Conservation (phyloP, 2,888 invertebrate genomes). For the Choreutis nemorana region DNA sequence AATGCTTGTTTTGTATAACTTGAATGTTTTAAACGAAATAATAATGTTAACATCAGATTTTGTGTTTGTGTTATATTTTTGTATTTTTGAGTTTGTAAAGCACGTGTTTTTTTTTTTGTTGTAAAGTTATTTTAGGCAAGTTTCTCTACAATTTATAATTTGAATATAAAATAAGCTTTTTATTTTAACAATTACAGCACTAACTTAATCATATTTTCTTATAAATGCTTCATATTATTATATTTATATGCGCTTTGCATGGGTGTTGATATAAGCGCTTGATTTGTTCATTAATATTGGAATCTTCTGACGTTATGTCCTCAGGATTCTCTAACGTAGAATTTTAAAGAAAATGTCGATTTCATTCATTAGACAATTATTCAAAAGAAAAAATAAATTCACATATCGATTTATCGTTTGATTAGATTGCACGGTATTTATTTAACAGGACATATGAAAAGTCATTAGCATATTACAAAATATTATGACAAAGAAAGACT, state of each 20-base stretch:
- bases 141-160: not conserved
- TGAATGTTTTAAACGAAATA: too few relatives aligned
- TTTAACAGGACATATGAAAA: too few relatives aligned
- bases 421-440: too few relatives aligned
- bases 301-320: conserved; percentile 57
- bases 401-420: too few relatives aligned
- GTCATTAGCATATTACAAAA: too few relatives aligned
- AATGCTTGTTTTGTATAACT: too few relatives aligned
- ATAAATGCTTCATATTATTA: not conserved
- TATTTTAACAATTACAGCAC: not conserved
- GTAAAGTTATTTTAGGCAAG: not conserved
- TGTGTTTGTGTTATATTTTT: not conserved
- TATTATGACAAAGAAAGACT: too few relatives aligned
- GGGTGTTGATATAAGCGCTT: not conserved
- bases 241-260: not conserved
- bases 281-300: conserved; percentile 12
- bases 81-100: not conserved
- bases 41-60: too few relatives aligned
- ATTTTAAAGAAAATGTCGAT: too few relatives aligned
- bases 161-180: too few relatives aligned
- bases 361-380: too few relatives aligned
- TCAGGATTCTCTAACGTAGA: conserved; percentile 53
- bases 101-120: not conserved
- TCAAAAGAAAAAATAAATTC: too few relatives aligned
- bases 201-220: not conserved